Conservation (phyloP, 1,140 invertebrate species). For the Brachionus koreanus region DNA sequence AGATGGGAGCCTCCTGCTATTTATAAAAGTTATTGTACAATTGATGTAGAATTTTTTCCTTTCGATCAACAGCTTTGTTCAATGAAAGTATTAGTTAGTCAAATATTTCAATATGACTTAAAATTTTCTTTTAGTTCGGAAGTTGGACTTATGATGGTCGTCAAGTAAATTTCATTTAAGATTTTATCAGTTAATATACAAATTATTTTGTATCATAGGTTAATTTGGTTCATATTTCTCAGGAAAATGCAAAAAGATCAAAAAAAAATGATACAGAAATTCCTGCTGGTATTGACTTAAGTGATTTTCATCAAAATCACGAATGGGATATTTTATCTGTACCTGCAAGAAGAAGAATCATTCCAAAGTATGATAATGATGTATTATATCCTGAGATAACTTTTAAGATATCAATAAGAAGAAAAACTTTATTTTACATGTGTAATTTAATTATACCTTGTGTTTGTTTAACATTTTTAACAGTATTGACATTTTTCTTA, state of each 20-base stretch:
- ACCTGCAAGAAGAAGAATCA: constrained; percentile 60
- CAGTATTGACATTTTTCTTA: constrained; percentile 59
- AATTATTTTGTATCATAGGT: background rate
- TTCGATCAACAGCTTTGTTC: constrained; percentile 65
- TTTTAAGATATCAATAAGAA: constrained; percentile 93
- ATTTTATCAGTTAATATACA: background rate
- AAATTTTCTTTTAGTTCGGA: constrained; percentile 65
- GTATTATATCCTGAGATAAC: constrained; percentile 93
- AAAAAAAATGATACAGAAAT: background rate
- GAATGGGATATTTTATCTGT: constrained; percentile 99
- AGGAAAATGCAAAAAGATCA: background rate
- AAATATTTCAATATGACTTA: background rate
- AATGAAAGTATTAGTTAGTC: constrained; percentile 62
- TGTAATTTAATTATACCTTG: constrained; percentile 59
- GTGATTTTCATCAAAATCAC: constrained; percentile 67
- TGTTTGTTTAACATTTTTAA: constrained; percentile 59
- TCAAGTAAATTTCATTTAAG: constrained; percentile 65
- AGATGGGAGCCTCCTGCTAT: constrained; percentile 81
- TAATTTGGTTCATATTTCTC: constrained; percentile 33
- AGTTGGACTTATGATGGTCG: constrained; percentile 95
- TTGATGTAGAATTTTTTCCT: constrained; percentile 84
- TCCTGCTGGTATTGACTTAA: constrained; percentile 50
- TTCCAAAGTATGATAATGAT: constrained; percentile 80
- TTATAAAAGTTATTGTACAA: constrained; percentile 94
- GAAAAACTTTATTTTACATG: constrained; percentile 58